Conservation (phyloP, 2,113 vertebrate genomes). For the Sinocyclocheilus rhinocerous region DNA sequence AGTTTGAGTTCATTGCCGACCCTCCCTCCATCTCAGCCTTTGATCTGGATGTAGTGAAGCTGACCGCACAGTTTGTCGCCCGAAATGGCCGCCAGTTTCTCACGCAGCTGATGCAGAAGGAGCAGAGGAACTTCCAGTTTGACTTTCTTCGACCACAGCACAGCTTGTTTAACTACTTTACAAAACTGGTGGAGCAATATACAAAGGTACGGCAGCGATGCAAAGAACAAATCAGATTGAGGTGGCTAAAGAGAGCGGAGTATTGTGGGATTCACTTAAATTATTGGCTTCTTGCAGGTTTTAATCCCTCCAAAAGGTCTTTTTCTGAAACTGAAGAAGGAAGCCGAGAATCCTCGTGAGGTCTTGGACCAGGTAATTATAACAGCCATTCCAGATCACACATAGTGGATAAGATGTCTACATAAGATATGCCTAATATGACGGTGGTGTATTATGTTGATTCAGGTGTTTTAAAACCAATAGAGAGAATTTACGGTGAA, state of each 20-base stretch:
- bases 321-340: slow-evolving; percentile 89
- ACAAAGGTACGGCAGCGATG: slow-evolving; percentile 83
- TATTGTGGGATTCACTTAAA: not conserved
- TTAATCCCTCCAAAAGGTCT: slow-evolving; percentile 96
- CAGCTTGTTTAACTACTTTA: slow-evolving; percentile 99
- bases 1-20: slow-evolving; percentile 97
- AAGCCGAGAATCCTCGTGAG: slow-evolving; percentile 93
- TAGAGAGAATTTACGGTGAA: no score
- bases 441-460: no score
- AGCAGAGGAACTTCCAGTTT: slow-evolving; percentile 98
- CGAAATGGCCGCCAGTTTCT: slow-evolving; percentile 96
- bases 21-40: slow-evolving; percentile 97
- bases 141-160: slow-evolving; percentile 97
- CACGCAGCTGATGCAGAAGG: slow-evolving; percentile 98
- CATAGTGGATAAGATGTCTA: no score
- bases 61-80: slow-evolving; percentile 96
- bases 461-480: no score
- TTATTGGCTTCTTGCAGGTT: slow-evolving; percentile 75
- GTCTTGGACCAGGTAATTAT: slow-evolving; percentile 93
- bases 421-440: no score
- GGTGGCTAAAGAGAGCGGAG: not conserved
- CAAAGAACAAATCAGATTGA: not conserved
- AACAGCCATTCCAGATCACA: not conserved
- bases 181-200: slow-evolving; percentile 98
- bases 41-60: slow-evolving; percentile 95